These are phyloP conservation scores for Notothenia rossii DNA, from an alignment of 2,113 vertebrate species.

Conservation along the genomic window DNA sequence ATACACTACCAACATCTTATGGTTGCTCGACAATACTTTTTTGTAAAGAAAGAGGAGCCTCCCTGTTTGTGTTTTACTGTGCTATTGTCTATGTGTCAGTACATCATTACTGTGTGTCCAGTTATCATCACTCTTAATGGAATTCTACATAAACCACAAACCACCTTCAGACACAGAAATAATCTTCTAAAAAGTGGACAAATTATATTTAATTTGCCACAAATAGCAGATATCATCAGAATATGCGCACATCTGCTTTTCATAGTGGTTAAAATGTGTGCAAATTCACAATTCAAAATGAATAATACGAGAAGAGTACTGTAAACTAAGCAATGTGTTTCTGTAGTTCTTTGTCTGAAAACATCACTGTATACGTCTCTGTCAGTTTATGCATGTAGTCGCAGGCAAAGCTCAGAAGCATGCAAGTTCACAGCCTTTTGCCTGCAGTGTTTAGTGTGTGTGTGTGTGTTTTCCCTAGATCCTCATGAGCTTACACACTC, in stretches of 20 bases:
- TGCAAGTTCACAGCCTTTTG: slow-evolving; percentile 21
- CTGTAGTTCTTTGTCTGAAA: slow-evolving; percentile 20
- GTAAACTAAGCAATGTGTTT: not conserved
- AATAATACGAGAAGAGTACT: not conserved
- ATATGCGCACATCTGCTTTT: not conserved
- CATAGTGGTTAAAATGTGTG: not conserved
- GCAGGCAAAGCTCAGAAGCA: slow-evolving; percentile 12
- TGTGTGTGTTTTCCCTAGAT: slow-evolving; percentile 13
- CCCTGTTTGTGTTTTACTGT: slow-evolving; percentile 37
- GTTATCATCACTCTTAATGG: slow-evolving; percentile 33
- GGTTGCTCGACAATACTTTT: not conserved
- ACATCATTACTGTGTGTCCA: slow-evolving; percentile 34
- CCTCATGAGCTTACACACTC: slow-evolving; percentile 60
- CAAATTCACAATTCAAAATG: not conserved
- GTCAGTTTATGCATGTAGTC: slow-evolving; percentile 16
- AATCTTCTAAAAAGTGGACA: not conserved
- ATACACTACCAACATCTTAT: not conserved
- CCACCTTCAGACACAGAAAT: slow-evolving; percentile 22
- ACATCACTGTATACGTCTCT: slow-evolving; percentile 12
- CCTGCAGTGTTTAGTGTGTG: slow-evolving; percentile 22
- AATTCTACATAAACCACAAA: not conserved
- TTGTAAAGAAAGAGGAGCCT: slow-evolving; percentile 72
- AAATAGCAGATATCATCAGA: not conserved
- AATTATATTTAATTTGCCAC: not conserved
- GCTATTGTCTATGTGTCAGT: slow-evolving; percentile 38